These are phyloP conservation scores for Macaca nemestrina DNA, from an alignment of 2,113 vertebrate species.

Conservation along the genomic window DNA sequence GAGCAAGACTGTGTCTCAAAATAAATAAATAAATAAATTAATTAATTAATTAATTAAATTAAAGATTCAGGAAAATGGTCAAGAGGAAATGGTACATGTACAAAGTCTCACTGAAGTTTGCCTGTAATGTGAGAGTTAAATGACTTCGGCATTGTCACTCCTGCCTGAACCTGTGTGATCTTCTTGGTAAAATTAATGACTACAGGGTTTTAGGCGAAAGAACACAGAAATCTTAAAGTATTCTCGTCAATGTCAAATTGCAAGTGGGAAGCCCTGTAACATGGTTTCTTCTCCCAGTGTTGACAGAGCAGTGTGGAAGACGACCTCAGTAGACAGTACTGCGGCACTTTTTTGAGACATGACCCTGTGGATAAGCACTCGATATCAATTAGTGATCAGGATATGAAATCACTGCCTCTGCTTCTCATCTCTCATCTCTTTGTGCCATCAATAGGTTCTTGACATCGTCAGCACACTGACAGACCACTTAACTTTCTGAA, in stretches of 20 bases:
- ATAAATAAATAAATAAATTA: too few species aligned
- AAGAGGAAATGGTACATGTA: neutral
- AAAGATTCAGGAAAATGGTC: neutral
- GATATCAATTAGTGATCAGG: slow-evolving; percentile 34
- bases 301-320: neutral
- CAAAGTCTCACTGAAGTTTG: neutral
- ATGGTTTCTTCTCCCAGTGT: neutral
- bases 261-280: neutral
- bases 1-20: too few species aligned
- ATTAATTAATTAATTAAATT: too few species aligned
- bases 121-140: neutral
- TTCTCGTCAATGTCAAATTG: neutral
- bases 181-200: neutral
- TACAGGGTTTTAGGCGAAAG: neutral
- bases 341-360: neutral
- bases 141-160: neutral
- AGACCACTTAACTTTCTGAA: slow-evolving; percentile 30
- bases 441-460: neutral
- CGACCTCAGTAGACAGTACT: neutral
- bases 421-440: slow-evolving; percentile 5
- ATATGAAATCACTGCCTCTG: slow-evolving; percentile 24
- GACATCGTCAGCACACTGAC: neutral
- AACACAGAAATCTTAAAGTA: neutral
- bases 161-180: neutral
- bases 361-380: slow-evolving; percentile 26